phyloP scores from a whole-genome alignment of 2,113 vertebrate species.

The Rana temporaria region DNA sequence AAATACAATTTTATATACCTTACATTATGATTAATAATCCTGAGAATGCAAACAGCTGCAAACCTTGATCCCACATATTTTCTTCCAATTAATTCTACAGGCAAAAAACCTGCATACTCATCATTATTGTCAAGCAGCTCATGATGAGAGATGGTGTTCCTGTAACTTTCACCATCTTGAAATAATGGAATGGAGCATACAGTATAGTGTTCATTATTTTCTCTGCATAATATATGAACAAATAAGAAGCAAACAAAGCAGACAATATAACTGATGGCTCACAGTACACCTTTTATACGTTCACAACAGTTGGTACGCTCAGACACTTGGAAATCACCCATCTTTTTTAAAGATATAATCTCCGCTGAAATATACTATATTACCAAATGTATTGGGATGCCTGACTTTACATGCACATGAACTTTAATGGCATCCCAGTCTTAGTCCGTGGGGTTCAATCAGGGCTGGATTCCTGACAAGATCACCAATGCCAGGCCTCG shows the following conservation, averaged over 20 bases:
- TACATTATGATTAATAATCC: neutral
- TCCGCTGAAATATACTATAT: no score
- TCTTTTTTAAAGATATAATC: no score
- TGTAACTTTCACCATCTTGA: neutral
- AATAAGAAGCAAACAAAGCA: neutral
- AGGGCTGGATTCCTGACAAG: no score
- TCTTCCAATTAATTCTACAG: slow-evolving; percentile 15
- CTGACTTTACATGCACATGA: no score
- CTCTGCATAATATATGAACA: neutral
- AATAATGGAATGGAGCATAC: neutral
- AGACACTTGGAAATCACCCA: no score
- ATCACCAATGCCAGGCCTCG: no score
- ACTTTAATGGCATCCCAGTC: no score
- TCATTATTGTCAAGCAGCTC: slow-evolving; percentile 20
- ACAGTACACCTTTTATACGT: neutral
- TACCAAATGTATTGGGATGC: no score
- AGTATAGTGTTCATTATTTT: neutral
- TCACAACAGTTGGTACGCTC: no score
- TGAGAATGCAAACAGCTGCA: slow-evolving; percentile 12
- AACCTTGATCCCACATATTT: slow-evolving; percentile 1
- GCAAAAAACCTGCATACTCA: slow-evolving; percentile 11
- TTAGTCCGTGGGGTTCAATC: no score
- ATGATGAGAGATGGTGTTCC: slow-evolving; percentile 22
- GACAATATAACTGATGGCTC: neutral
- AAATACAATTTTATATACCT: neutral